A percentile compares a stretch with the other conserved stretches of the same genome.
Conservation (phyloP, 2,113 vertebrate species). For the Desmodus rotundus region DNA sequence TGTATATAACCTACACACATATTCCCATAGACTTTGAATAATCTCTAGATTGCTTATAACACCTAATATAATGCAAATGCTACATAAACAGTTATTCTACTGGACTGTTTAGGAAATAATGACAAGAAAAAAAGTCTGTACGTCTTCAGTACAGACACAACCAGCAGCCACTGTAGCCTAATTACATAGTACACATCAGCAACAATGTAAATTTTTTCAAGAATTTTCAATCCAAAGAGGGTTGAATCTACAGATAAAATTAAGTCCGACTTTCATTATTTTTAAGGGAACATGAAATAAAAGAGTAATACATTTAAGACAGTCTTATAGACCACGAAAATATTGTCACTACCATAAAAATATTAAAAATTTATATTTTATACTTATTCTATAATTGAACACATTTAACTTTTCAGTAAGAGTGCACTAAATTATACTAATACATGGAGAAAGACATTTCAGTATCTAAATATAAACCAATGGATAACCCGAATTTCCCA, state of each 20-base stretch:
- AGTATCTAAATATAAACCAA: neutral
- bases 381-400: constrained; percentile 52
- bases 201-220: neutral
- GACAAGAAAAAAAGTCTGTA: neutral
- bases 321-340: constrained; percentile 55
- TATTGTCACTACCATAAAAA: constrained; percentile 31
- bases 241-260: neutral
- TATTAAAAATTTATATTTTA: constrained; percentile 40
- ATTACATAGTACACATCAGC: neutral
- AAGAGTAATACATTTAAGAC: constrained; percentile 30
- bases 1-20: neutral
- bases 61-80: neutral
- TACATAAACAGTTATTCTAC: neutral
- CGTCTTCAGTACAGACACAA: neutral
- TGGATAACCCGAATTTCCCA: neutral
- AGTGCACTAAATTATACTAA: constrained; percentile 37
- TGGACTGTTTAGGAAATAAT: neutral
- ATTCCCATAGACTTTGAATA: neutral
- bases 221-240: neutral
- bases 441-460: neutral
- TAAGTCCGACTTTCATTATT: constrained; percentile 43
- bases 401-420: constrained; percentile 27
- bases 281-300: neutral
- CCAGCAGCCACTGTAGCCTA: neutral
- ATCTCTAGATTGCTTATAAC: too few relatives aligned